These are phyloP conservation scores for Drosophila nasuta DNA, from an alignment of 1,140 invertebrate species.

Conservation along the genomic window DNA sequence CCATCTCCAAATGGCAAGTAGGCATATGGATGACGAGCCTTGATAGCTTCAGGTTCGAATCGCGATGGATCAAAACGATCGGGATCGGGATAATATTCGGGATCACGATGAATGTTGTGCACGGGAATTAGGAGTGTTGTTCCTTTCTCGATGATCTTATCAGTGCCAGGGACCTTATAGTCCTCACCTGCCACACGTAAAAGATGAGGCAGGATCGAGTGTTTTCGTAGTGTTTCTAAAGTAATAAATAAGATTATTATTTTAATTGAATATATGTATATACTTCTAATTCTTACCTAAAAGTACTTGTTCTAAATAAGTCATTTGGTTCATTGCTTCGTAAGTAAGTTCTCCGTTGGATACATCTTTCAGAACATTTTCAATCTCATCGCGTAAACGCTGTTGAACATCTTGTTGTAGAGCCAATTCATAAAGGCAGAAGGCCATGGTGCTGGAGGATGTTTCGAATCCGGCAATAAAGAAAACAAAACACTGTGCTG, in stretches of 20 bases:
- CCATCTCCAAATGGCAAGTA: slow-evolving; percentile 91
- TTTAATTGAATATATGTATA: too few species aligned
- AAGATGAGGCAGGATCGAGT: slow-evolving; percentile 85
- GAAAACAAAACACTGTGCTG: slow-evolving; percentile 81
- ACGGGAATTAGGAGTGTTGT: slow-evolving; percentile 87
- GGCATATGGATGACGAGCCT: slow-evolving; percentile 85
- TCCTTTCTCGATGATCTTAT: slow-evolving; percentile 85
- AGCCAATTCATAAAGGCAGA: slow-evolving; percentile 87
- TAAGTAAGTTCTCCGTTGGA: slow-evolving; percentile 80
- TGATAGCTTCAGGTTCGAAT: slow-evolving; percentile 85
- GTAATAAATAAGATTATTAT: too few species aligned
- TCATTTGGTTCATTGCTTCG: slow-evolving; percentile 67
- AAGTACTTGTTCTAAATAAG: too few species aligned
- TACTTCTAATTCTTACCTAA: slow-evolving; percentile 57
- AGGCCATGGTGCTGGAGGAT: slow-evolving; percentile 86
- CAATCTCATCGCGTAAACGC: slow-evolving; percentile 87
- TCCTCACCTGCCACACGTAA: slow-evolving; percentile 84
- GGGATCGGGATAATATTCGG: slow-evolving; percentile 86
- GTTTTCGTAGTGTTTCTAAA: slow-evolving; percentile 85
- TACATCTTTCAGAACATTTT: slow-evolving; percentile 67
- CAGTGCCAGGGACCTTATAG: slow-evolving; percentile 85
- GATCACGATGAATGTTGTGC: slow-evolving; percentile 87
- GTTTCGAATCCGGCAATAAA: slow-evolving; percentile 89
- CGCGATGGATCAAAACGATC: slow-evolving; percentile 87
- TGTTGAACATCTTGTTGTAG: slow-evolving; percentile 87